Percentiles rank a stretch among this genome's conserved stretches.
phyloP scores from a whole-genome alignment of 2,113 vertebrate genomes.

The Larimichthys polyactis region DNA sequence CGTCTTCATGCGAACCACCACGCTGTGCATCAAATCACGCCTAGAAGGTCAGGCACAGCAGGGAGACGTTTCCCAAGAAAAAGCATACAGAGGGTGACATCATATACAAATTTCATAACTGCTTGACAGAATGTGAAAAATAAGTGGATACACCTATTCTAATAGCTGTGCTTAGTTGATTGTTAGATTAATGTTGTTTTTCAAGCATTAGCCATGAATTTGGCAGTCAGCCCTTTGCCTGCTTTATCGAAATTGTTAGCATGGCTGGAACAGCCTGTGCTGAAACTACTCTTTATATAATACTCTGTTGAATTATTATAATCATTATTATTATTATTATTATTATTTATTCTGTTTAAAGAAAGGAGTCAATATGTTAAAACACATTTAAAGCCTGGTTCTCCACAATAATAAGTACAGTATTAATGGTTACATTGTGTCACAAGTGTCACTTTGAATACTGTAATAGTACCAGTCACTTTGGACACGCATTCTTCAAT shows the following conservation, averaged over 20 bases:
- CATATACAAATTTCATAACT: slow-evolving; percentile 38
- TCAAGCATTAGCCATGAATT: slow-evolving; percentile 20
- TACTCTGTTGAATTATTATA: neutral
- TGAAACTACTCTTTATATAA: slow-evolving; percentile 25
- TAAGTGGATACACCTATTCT: slow-evolving; percentile 32
- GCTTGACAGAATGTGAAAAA: slow-evolving; percentile 38
- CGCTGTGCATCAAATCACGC: slow-evolving; percentile 69
- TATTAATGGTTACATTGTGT: neutral
- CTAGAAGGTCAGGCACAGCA: slow-evolving; percentile 70
- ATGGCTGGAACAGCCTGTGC: slow-evolving; percentile 21
- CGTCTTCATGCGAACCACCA: slow-evolving; percentile 58
- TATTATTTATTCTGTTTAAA: neutral
- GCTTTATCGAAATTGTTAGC: slow-evolving; percentile 36
- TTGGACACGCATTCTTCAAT: no score
- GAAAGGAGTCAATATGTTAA: neutral
- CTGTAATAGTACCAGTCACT: no score
- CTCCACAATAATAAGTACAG: neutral
- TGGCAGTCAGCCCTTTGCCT: slow-evolving; percentile 11
- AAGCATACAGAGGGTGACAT: slow-evolving; percentile 18
- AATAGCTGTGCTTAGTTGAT: slow-evolving; percentile 15
- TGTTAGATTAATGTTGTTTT: slow-evolving; percentile 47
- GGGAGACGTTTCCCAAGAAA: slow-evolving; percentile 35
- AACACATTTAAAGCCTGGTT: neutral
- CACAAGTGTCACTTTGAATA: no score
- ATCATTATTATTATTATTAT: no score